A percentile compares a stretch with the other conserved stretches of the same genome.
Evolutionary conservation across 2,888 invertebrate genomes (phyloP).

Genomic region (Cataglyphis livida): DNA sequence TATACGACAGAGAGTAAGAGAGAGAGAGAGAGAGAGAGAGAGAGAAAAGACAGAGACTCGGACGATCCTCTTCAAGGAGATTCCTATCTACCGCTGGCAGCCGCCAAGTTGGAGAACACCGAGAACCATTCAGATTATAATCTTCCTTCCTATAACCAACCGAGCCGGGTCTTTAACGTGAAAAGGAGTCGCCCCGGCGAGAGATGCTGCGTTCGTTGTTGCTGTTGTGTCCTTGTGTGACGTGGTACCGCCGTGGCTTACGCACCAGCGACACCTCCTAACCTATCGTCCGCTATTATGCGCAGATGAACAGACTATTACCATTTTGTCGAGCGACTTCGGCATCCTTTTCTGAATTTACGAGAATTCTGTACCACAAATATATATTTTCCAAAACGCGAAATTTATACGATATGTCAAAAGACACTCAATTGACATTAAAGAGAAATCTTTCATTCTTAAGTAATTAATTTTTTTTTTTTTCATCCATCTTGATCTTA

Average conservation of each 20-base stretch:
- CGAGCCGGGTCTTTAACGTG: conserved; percentile 54
- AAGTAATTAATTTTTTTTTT: not conserved
- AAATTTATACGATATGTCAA: not conserved
- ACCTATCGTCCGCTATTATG: conserved; percentile 31
- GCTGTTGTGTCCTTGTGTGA: conserved; percentile 54
- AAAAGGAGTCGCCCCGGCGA: conserved; percentile 53
- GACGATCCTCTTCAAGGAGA: conserved; percentile 69
- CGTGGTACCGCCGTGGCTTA: conserved; percentile 14
- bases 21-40: not conserved
- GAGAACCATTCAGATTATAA: conserved; percentile 80
- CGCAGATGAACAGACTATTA: conserved; percentile 48
- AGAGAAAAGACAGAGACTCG: conserved; percentile 27
- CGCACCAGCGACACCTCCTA: conserved; percentile 55
- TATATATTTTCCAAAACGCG: not conserved
- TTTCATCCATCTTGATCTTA: not conserved
- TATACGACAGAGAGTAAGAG: conserved; percentile 47
- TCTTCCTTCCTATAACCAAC: conserved; percentile 70
- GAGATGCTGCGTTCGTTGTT: conserved; percentile 38
- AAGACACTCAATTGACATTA: too few relatives aligned
- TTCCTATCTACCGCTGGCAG: conserved; percentile 79
- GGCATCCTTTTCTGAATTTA: not conserved
- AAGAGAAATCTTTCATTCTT: not conserved
- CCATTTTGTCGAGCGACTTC: conserved; percentile 13
- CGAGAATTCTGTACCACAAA: not conserved
- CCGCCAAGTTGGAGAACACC: conserved; percentile 76